Conservation (phyloP, 2,888 invertebrate species). For the Eustalomyia histrio region DNA sequence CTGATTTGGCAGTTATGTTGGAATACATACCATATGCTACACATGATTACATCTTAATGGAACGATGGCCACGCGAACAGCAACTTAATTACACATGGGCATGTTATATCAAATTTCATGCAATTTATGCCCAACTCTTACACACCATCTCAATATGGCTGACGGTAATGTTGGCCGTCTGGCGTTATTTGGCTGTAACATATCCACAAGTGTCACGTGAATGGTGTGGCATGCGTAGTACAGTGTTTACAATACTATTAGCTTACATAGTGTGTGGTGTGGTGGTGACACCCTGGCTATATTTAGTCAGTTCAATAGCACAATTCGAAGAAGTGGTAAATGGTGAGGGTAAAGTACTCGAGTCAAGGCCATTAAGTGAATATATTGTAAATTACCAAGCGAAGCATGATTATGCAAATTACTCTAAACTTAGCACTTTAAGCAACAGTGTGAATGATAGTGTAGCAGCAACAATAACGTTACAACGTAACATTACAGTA, state of each 20-base stretch:
- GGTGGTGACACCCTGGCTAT: conserved; percentile 85
- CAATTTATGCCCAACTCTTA: conserved; percentile 91
- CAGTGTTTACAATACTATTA: conserved; percentile 86
- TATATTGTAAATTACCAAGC: conserved; percentile 70
- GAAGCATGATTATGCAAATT: conserved; percentile 56
- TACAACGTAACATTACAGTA: conserved; percentile 83
- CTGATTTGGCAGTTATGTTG: conserved; percentile 95
- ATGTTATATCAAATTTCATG: conserved; percentile 92
- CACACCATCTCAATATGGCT: conserved; percentile 96
- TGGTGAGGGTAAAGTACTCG: conserved; percentile 70
- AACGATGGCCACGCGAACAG: conserved; percentile 79
- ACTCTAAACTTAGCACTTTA: conserved; percentile 37
- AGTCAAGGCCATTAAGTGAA: conserved; percentile 69
- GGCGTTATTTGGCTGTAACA: conserved; percentile 93
- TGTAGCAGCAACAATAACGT: not conserved
- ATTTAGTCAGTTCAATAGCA: conserved; percentile 87
- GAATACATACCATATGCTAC: conserved; percentile 95
- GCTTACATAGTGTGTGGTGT: conserved; percentile 91
- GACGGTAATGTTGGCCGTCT: conserved; percentile 94
- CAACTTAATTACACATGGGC: conserved; percentile 87
- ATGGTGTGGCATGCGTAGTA: conserved; percentile 90
- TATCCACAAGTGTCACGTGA: conserved; percentile 88
- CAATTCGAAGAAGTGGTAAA: conserved; percentile 81
- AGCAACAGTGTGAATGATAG: not conserved
- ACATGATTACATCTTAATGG: conserved; percentile 85